A percentile compares a stretch with the other conserved stretches of the same genome.
phyloP scores from a whole-genome alignment of 2,797 vertebrate genomes.

The Masticophis lateralis region DNA sequence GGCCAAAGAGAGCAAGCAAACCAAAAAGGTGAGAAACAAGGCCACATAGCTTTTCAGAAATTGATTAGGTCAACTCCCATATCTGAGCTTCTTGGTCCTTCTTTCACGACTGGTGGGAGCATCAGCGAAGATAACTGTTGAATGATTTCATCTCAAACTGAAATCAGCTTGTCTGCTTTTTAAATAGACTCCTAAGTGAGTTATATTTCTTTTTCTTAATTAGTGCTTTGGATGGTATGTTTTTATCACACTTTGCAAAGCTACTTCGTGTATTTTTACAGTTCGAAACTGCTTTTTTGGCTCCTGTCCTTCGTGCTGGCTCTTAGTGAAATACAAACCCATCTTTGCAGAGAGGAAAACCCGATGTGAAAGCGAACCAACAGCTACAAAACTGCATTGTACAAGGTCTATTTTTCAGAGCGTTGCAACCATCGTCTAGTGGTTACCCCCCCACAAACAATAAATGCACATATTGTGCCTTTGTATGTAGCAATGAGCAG shows the following conservation, averaged over 20 bases:
- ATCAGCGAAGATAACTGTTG: no score
- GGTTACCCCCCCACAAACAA: background rate
- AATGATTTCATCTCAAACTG: no score
- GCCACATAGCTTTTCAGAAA: background rate
- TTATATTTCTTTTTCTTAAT: background rate
- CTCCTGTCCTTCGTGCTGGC: background rate
- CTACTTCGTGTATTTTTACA: background rate
- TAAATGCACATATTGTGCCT: background rate
- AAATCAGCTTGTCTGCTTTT: background rate
- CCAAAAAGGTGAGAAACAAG: background rate
- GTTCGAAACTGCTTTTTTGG: background rate
- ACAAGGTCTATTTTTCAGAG: background rate
- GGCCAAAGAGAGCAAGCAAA: background rate
- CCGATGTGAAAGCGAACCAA: background rate
- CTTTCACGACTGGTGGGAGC: background rate
- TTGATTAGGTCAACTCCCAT: background rate
- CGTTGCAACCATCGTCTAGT: background rate
- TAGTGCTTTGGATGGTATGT: background rate
- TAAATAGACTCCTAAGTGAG: background rate
- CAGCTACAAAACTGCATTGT: background rate
- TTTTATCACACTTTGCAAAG: background rate
- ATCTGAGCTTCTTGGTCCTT: no score
- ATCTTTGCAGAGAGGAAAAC: background rate
- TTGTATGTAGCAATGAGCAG: background rate
- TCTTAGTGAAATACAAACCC: background rate